These are phyloP conservation scores for Decapterus maruadsi DNA, from an alignment of 2,797 vertebrate species.

Conservation along the genomic window DNA sequence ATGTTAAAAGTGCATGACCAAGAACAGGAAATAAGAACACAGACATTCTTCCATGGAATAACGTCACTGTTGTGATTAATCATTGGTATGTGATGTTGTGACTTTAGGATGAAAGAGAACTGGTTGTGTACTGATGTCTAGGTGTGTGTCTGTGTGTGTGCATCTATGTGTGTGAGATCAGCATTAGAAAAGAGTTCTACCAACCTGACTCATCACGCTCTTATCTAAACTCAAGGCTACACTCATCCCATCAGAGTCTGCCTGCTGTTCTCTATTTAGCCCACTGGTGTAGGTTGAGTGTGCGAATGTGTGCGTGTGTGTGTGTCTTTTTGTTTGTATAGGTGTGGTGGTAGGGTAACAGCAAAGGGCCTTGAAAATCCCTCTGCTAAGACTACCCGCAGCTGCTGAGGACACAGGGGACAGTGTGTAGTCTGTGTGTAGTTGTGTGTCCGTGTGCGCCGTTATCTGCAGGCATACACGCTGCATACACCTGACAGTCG, in stretches of 20 bases:
- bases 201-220: slow-evolving; percentile 57
- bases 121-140: not conserved
- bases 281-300: slow-evolving; percentile 28
- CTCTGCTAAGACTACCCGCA: slow-evolving; percentile 71
- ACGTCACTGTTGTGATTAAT: not conserved
- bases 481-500: too few relatives aligned
- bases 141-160: not conserved
- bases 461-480: slow-evolving; percentile 6
- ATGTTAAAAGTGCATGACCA: not conserved
- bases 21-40: not conserved
- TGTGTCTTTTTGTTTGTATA: not conserved
- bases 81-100: not conserved
- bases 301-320: slow-evolving; percentile 17
- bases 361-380: slow-evolving; percentile 69
- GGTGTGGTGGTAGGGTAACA: slow-evolving; percentile 29
- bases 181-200: slow-evolving; percentile 36
- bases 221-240: slow-evolving; percentile 64
- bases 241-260: slow-evolving; percentile 41
- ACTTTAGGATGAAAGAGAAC: not conserved
- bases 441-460: too few relatives aligned
- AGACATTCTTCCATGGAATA: slow-evolving; percentile 3
- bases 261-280: slow-evolving; percentile 64
- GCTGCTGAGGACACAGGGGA: slow-evolving; percentile 73
- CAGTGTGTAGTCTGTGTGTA: slow-evolving; percentile 11
- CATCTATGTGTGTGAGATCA: slow-evolving; percentile 1